Base-by-base conservation (phyloP, 2,797 vertebrate genomes). In the Mormyrus proboscirostris region DNA sequence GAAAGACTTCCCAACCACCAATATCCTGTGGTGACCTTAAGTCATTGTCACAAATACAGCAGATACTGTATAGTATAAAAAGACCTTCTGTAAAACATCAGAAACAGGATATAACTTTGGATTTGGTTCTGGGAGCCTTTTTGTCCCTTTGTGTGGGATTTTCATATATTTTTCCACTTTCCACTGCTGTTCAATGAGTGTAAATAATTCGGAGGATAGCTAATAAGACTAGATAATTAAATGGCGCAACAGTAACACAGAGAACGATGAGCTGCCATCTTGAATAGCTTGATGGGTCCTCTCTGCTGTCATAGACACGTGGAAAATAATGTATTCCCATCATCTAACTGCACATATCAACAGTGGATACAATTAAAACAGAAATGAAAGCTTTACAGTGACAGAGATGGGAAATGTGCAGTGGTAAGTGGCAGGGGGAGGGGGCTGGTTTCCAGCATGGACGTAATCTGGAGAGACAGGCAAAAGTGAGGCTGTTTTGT, bases 211-310 rank as follows among this genome's bases (percentile, higher is more conserved):
- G 4, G 14, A 69, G 19, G 33, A 87, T 22, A 14, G 33, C 47
- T 76, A 50, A 51, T 16, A 5, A 51, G 62, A 9, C 38, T 29
- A 73, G 62, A 29, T 47, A 73, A 76, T 73, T 1, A 51, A 69
- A 50, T 29, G 7, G 14, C 9, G 12, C 4, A 22, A 65, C 25
- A 57, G 3, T 69, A 22, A 50, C 47, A 7, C 0, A 16, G 91
- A 92, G 93, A 94, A 94, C 92, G 95, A 94, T 95, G 94, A 93
- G 89, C 92, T 89, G 90, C 92, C 93, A 93, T 9, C 47, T 19
- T 69, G 62, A 41, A 41, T 91, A 90, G 91, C 91, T 88, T 90
- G 91, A 93, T 94, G 93, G 92, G 90, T 89, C 87, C 91, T 50
- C 16, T 2, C 44, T 44, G 7, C 86, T 33, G n/a, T 49, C 49